A percentile compares a stretch with the other conserved stretches of the same genome.
phyloP scores from a whole-genome alignment of 2,113 vertebrate species.

The Malurus cyaneus region DNA sequence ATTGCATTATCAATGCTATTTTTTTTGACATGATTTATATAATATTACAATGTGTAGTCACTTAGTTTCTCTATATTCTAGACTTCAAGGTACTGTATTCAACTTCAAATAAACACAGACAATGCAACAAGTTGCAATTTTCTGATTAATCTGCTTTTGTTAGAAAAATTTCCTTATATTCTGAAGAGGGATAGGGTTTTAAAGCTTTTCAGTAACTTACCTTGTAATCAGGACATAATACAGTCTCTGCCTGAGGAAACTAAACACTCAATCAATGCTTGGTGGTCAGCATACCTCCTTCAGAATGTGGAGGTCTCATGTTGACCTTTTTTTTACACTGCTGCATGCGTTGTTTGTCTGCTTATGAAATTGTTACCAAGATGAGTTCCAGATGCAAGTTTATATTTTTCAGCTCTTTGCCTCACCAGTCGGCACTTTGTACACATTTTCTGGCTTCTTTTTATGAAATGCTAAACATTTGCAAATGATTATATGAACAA shows the following conservation, averaged over 20 bases:
- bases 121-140: not conserved
- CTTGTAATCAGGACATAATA: not conserved
- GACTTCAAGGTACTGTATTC: not conserved
- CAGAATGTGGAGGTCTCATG: not conserved
- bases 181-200: not conserved
- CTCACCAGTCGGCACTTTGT: not conserved
- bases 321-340: not conserved
- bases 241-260: not conserved
- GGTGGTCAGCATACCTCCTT: not conserved
- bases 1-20: not conserved
- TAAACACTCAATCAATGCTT: not conserved
- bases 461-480: not conserved
- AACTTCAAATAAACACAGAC: not conserved
- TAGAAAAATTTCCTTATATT: not conserved
- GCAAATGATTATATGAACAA: not conserved
- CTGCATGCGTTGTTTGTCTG: not conserved
- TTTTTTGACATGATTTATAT: not conserved
- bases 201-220: not conserved
- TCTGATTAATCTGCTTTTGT: not conserved
- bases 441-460: not conserved
- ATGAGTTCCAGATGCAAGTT: conserved; percentile 3
- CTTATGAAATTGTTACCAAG: not conserved
- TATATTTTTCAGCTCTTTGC: not conserved
- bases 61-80: not conserved
- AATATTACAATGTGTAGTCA: not conserved